Base-by-base conservation (phyloP, 2,888 invertebrate genomes). In the Temnothorax ravouxi region DNA sequence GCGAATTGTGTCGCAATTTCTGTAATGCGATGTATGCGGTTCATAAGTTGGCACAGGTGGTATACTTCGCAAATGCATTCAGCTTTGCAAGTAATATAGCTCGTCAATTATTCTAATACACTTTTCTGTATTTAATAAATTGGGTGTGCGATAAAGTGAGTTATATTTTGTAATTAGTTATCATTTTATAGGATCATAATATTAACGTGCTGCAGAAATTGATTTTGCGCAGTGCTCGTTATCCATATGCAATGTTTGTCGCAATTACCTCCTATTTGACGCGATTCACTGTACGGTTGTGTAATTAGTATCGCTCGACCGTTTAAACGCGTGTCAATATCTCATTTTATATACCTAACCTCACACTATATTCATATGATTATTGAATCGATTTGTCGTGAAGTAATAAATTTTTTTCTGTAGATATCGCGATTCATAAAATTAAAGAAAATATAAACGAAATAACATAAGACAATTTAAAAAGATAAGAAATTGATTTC, bases 11-110 rank as follows among this genome's bases (percentile, higher is more conserved):
- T 6, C 6, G 6, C 34, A 34, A 34, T 34, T 34, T 34, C 34
- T 34, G 5, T 34, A 0, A 34, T 6, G 5, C 34, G 34, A 34
- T 34, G 6, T 5, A 34, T 34, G 3, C 29, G 29, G 29, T 29
- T 29, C 52, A 56, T 25, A 56, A 56, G 56, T 56, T 4, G 13
- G 25, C 0, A 85, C 1, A 0, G 93, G 93, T 29, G 91, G 92
- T 1, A 93, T 1, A 93, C 92, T 50, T 93, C 92, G 86, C 93
- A 93, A 0, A 87, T 71, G 54, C 25, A 38, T 9, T 52, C 71
- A 90, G 84, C 50, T 86, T 92, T 4, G 34, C n/a, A 93, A 11
- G 8, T 75, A 34, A 56, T 41, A 72, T 41, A 72, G 6, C n/a
- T 8, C n/a, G 25, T 38, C 2, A 61, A 47, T 75, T 75, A 47